Evolutionary conservation across 2,888 invertebrate species (phyloP).

Genomic region (Pheosia tremula): DNA sequence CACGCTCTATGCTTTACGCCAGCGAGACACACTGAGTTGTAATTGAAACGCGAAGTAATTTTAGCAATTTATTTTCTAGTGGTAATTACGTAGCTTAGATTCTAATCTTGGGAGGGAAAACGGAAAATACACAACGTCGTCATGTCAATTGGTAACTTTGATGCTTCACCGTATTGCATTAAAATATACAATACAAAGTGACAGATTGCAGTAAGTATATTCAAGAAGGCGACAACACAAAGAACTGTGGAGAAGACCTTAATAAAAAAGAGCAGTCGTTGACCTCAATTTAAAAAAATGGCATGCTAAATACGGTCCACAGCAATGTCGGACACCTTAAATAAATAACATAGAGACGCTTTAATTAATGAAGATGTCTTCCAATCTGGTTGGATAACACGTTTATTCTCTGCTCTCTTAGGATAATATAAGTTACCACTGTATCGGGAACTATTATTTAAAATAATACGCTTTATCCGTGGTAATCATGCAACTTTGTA

Average conservation of each 20-base stretch:
- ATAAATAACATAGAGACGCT: too few species aligned
- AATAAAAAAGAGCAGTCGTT: too few species aligned
- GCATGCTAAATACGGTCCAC: too few species aligned
- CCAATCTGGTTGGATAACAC: too few species aligned
- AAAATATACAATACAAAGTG: neutral
- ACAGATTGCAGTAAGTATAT: constrained; percentile 1
- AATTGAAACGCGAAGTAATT: neutral
- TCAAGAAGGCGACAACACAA: neutral
- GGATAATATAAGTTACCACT: too few species aligned
- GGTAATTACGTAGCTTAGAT: constrained; percentile 14
- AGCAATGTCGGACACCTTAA: too few species aligned
- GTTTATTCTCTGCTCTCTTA: too few species aligned
- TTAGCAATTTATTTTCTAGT: constrained; percentile 18
- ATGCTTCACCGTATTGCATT: neutral
- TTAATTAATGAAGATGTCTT: too few species aligned
- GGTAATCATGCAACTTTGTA: neutral
- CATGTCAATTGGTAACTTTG: neutral
- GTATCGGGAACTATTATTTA: too few species aligned
- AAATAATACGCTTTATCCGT: too few species aligned
- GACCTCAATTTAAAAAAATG: too few species aligned
- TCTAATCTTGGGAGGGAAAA: constrained; percentile 18
- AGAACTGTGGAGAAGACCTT: neutral
- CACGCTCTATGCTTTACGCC: neutral
- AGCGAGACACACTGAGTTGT: too few species aligned
- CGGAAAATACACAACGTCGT: constrained; percentile 12